Evolutionary conservation across 2,888 invertebrate species (phyloP), one percentile per base, ranked within the genome.

Genomic region (Nomada hirtipes): DNA sequence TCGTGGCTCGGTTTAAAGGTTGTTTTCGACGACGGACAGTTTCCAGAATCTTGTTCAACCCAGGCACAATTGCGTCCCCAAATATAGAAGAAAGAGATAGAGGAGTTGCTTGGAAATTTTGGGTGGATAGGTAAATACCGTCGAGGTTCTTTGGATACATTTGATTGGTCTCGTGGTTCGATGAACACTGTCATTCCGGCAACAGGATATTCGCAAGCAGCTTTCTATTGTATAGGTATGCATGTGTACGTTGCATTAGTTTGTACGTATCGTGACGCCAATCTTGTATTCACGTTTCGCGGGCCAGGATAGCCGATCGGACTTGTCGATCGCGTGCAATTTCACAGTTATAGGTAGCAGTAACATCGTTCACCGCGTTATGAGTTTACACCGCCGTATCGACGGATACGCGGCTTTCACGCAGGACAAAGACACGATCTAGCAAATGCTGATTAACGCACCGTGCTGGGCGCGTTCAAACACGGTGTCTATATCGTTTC

Each of bases 391-490:
- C 13, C 23, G 60, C 44, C 20, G 50, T 23, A 76, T 70, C 63
- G 67, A 57, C 18, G 55, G 74, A 26, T 47, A 59, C 59, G 53
- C n/a, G 72, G 42, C 52, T 26, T 53, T 52, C 64, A 59, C 47
- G n/a, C 36, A 61, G 61, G 61, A 47, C 65, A 70, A 72, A 65
- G 75, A 74, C 52, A 65, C 68, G 61, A 80, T 52, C 53, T 53
- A 52, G 42, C 55, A 63, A 75, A 63, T 64, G 60, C 67, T 64
- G 67, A 86, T 86, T 70, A 86, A 86, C 68, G 63, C 57, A 52
- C 29, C 52, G 63, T 63, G 65, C 60, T 44, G 50, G 18, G 2
- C 57, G 29, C 10, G 65, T 42, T 65, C 65, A 47, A 53, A 65
- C 70, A 70, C 44, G 63, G 57, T 50, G 60, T 70, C 69, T 70